Evolutionary conservation across 2,888 invertebrate genomes (phyloP), one percentile per base, ranked within the genome.

Genomic region (Pristionchus mayeri): DNA sequence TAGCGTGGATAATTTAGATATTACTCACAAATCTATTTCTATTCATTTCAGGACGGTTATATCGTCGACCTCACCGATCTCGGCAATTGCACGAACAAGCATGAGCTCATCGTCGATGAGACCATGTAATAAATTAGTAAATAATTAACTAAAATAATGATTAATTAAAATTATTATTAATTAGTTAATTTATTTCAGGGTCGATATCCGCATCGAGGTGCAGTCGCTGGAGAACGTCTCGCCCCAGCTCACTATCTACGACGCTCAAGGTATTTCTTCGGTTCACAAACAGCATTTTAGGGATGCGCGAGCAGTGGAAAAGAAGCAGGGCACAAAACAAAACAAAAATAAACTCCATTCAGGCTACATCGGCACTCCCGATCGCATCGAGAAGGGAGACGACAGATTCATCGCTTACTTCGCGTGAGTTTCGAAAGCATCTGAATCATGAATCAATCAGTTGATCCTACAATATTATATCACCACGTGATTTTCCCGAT

Each of bases 21-120:
- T 4, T 50, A 50, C 21, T 18, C 9, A 50, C 50, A 50, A 50
- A 2, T 50, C 50, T 13, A n/a, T n/a, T n/a, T n/a, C 9, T 37
- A 3, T 24, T 75, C 30, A 2, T 7, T 57, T 30, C 52, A 83
- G 84, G 71, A 52, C 7, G 75, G 84, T 34, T 84, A 52, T 21
- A 9, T 80, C 21, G 86, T 89, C 76, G 90, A 90, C 24, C 88
- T 86, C 1, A 63, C 84, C 24, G 85, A 86, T 52, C 84, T 90
- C 40, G 87, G 86, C 21, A 89, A 88, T 40, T 90, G 90, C 67
- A 84, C 86, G 34, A 85, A 85, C 24, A 52, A 50, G 2, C 86
- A 88, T 79, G 80, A 87, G 16, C 79, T 88, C 18, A 82, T 88
- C 37, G 86, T 90, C 40, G 90, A 90, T 44, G 89, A 90, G 60